Base-by-base conservation (phyloP, 2,888 invertebrate species). In the Mantis religiosa region DNA sequence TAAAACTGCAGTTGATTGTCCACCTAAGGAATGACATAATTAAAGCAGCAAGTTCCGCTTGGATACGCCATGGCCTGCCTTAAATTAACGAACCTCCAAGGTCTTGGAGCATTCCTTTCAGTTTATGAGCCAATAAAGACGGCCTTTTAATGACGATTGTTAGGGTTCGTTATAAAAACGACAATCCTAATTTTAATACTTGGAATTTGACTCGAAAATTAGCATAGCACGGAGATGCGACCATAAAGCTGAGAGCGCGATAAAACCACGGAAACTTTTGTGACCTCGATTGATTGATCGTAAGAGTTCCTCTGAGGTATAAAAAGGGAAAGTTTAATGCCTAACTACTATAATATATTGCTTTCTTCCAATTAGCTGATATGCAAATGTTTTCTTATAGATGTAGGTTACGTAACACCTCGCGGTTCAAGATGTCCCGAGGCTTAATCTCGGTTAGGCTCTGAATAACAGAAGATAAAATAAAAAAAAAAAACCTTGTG, bases 101-200 rank as follows among this genome's bases (percentile, higher is more conserved):
- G 87, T 82, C 87, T n/a, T n/a, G 71, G 1, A 82, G 82, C 87
- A 87, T 87, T 87, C 82, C n/a, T 82, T 71, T n/a, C 82, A n/a
- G 34, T 87, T 87, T 87, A 87, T 82, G 87, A 87, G 87, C 12
- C 82, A 87, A 82, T 87, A 87, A 87, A 87, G 87, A 87, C 41
- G 82, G 87, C 27, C 1, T 87, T 54, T 87, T 87, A 87, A 87
- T 82, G 87, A 87, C 87, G 82, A 82, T 87, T 82, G 87, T 87
- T 82, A 82, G 34, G 41, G 41, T 14, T 87, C 82, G 82, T 34
- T 82, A 82, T 20, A 86, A 86, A 71, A 86, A 47, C 86, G 54
- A 81, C 20, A 20, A 30, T 27, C 34, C 87, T 82, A 34, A 87
- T 87, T 87, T 87, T 87, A 81, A 87, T 87, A 82, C 82, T 82